phyloP scores from a whole-genome alignment of 2,113 vertebrate species.

The Helogale parvula region DNA sequence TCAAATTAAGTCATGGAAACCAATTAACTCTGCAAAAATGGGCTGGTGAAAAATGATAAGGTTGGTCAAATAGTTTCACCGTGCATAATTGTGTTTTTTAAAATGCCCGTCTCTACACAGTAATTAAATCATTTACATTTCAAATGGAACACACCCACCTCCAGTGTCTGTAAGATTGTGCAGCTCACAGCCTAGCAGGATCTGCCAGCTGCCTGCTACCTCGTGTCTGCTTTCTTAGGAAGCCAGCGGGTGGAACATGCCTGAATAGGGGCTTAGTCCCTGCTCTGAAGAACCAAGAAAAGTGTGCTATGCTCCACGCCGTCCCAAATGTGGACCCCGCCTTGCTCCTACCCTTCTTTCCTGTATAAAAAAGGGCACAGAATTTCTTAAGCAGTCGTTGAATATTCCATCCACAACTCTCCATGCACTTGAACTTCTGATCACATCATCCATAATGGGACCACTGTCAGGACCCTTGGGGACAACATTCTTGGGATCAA shows the following conservation, averaged over 20 bases:
- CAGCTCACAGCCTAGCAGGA: background rate
- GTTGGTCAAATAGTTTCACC: background rate
- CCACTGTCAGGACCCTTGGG: background rate
- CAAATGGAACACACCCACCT: constrained; percentile 25
- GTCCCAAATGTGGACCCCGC: background rate
- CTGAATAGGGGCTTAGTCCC: background rate
- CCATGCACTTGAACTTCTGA: background rate
- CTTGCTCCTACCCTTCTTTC: background rate
- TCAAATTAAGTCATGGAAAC: constrained; percentile 51
- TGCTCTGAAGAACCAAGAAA: constrained; percentile 8
- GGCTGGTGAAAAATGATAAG: constrained; percentile 61
- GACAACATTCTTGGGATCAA: background rate
- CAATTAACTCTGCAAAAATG: background rate
- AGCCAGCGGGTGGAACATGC: background rate
- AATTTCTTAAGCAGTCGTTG: background rate
- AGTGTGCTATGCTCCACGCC: background rate
- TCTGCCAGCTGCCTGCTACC: background rate
- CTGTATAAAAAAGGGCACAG: constrained; percentile 21
- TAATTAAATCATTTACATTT: constrained; percentile 62
- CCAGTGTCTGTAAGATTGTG: background rate
- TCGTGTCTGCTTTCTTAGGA: background rate
- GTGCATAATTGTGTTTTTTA: constrained; percentile 44
- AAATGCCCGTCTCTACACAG: background rate
- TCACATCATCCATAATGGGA: background rate
- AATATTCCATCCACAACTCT: background rate